These are phyloP conservation scores for Diaperis boleti DNA, from an alignment of 2,888 invertebrate species.

Conservation along the genomic window DNA sequence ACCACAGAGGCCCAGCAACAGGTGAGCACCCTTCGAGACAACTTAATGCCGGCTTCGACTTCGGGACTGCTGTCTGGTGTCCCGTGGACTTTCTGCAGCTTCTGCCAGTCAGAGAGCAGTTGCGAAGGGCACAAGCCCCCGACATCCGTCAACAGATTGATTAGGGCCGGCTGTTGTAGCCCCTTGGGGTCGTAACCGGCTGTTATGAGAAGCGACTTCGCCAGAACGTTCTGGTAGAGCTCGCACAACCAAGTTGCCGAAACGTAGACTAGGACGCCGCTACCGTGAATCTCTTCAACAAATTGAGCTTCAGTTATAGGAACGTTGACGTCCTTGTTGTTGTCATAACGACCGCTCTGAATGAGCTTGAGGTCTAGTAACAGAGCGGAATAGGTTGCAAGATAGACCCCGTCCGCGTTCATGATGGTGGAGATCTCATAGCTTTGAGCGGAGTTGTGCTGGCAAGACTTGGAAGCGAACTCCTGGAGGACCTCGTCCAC, in stretches of 20 bases:
- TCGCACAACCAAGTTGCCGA: conserved; percentile 95
- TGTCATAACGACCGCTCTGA: conserved; percentile 79
- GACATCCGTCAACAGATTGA: conserved; percentile 83
- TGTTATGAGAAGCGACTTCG: conserved; percentile 77
- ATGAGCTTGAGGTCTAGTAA: conserved; percentile 85
- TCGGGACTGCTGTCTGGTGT: conserved; percentile 78
- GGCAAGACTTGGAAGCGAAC: conserved; percentile 92
- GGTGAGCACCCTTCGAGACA: conserved; percentile 83
- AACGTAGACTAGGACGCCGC: conserved; percentile 92
- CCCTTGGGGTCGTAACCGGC: conserved; percentile 74
- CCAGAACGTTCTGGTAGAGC: conserved; percentile 87
- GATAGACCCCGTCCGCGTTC: conserved; percentile 95
- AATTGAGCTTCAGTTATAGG: conserved; percentile 87
- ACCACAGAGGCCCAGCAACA: conserved; percentile 95
- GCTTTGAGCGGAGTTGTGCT: conserved; percentile 78
- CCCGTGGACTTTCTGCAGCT: conserved; percentile 80
- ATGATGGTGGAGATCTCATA: conserved; percentile 81
- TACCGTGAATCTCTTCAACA: conserved; percentile 91
- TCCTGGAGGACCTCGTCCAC: conserved; percentile 93
- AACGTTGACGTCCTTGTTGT: conserved; percentile 64
- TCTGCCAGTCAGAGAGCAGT: conserved; percentile 88
- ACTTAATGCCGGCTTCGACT: conserved; percentile 82
- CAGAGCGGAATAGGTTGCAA: conserved; percentile 89
- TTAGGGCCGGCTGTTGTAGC: conserved; percentile 73
- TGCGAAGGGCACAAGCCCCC: conserved; percentile 88